Base-by-base conservation (phyloP, 2,888 invertebrate genomes). In the Heteromurus nitidus region DNA sequence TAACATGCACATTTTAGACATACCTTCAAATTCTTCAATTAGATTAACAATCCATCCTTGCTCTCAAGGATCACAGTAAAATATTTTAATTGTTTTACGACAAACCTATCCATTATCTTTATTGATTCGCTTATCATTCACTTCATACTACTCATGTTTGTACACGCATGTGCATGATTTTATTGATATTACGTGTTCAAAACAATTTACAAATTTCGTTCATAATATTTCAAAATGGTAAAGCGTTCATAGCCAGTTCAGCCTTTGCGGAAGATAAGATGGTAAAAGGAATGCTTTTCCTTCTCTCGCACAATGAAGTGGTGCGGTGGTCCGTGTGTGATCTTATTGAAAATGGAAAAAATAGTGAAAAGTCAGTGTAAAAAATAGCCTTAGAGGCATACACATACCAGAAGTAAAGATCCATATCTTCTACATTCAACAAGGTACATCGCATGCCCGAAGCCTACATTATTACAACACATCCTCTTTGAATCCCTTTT, bases 301-400 rank as follows among this genome's bases (percentile, higher is more conserved):
- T 36, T 36, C 36, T 9, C 13, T 36, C 7, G 36, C 36, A 9
- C 13, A 36, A 5, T 9, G 36, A 36, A 36, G 7, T 36, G 36
- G 13, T 13, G 13, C 13, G 36, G n/a, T n/a, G 50, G 50, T 50
- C 11, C 11, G 13, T 53, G 44, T 22, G 76, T 55, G 62, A 62
- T 58, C 77, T 77, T 77, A 77, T 77, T 77, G 77, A 62, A 77
- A 76, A 75, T 75, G 75, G 67, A 75, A 76, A 68, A 28, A 67
- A 30, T 53, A 36, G 9, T 3, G 30, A 13, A 60, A 30, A 60
- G 20, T 18, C 2, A 11, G 58, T 11, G n/a, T 55, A 69, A 77
- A 69, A 76, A 62, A 69, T 20, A 13, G 69, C 62, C 77, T 68
- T 3, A 24, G 13, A 68, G 77, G 77, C 77, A 69, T 47, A 68